Base-by-base conservation (phyloP, 2,113 vertebrate genomes). In the Rousettus leschenaultii region DNA sequence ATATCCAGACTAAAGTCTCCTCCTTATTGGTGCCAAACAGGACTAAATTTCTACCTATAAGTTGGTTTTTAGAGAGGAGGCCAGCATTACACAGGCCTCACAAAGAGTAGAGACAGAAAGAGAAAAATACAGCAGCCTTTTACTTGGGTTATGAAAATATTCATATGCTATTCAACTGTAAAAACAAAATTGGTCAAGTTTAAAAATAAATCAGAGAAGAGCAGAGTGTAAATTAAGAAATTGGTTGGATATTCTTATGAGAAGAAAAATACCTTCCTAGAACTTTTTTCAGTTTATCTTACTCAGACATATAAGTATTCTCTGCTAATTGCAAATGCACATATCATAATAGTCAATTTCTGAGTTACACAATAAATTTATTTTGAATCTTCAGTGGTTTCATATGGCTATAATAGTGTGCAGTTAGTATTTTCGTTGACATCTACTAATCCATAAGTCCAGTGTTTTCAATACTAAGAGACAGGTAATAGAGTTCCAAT, bases 181-280 rank as follows among this genome's bases (percentile, higher is more conserved):
- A 86, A 94, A 79, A 80, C 38, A 84, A 80, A 95, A 38, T 71
- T 83, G 43, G 35, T 75, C 57, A 89, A 82, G 12, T 80, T 95
- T 95, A 86, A 97, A 93, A 96, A 61, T 71, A 80, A 86, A 63
- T 74, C 71, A 53, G n/a, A 82, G 22, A 91, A 86, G 7, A 86
- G 15, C 22, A 95, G 92, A 70, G 6, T 79, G 35, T 90, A 79
- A 83, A 63, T 40, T 87, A 30, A 24, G 5, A 95, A 94, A 94
- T 74, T 88, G 53, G n/a, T 89, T 89, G 89, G 94, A 74, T 28
- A 57, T 35, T 86, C 24, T 48, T 74, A 77, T 78, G 53, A 82
- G 21, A 66, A 83, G 73, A 94, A 94, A 95, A 92, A 94, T 96
- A 94, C 65, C 55, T 94, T 97, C 43, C 40, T 89, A 91, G 45